Conservation (phyloP, 2,113 vertebrate species). For the Esox niger region DNA sequence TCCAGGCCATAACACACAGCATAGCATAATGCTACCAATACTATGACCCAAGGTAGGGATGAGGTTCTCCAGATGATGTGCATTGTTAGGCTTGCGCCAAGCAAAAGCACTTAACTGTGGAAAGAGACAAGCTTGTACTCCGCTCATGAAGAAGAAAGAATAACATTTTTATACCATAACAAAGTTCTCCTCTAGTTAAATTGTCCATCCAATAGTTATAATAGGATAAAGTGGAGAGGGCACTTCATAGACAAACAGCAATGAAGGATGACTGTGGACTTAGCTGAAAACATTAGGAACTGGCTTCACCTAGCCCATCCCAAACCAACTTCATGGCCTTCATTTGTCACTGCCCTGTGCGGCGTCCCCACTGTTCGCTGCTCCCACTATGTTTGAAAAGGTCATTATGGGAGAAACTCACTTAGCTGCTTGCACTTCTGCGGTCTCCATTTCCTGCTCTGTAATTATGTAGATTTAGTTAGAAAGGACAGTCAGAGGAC, state of each 20-base stretch:
- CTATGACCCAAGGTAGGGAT: too few species aligned
- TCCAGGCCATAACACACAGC: too few species aligned
- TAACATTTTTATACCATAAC: too few species aligned
- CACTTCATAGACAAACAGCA: conserved; percentile 24
- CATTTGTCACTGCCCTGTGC: conserved; percentile 18
- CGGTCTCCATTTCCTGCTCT: not conserved
- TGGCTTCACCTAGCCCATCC: conserved; percentile 5
- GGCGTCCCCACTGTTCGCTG: conserved; percentile 6
- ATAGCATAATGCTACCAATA: too few species aligned
- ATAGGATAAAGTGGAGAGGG: conserved; percentile 15
- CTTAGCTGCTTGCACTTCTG: not conserved
- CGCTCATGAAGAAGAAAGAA: too few species aligned
- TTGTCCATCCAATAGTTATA: too few species aligned
- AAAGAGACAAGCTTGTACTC: too few species aligned
- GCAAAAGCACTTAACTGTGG: too few species aligned
- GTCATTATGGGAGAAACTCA: conserved; percentile 8
- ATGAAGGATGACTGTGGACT: conserved; percentile 29
- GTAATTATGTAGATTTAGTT: conserved; percentile 14
- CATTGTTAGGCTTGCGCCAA: too few species aligned
- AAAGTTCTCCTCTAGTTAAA: too few species aligned
- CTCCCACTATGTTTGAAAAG: conserved; percentile 14
- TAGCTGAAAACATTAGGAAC: conserved; percentile 26
- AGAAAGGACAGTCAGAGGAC: conserved; percentile 9
- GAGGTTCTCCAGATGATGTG: too few species aligned
- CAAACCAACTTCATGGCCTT: conserved; percentile 38